Evolutionary conservation across 2,113 vertebrate species (phyloP), one percentile per base, ranked within the genome.

Genomic region (Phaetusa simplex): DNA sequence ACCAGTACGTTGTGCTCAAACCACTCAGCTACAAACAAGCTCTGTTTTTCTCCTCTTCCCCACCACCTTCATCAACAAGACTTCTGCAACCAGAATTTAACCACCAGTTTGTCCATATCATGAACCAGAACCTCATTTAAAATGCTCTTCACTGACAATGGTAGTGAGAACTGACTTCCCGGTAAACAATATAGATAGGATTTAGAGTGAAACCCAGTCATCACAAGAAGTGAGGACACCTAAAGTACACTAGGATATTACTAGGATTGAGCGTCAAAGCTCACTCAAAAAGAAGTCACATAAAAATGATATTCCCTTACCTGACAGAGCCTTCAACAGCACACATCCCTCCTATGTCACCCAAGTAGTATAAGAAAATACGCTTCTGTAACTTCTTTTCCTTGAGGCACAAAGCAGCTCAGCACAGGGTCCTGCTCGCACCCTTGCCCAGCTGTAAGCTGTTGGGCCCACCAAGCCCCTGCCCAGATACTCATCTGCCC

Each of bases 381-480:
- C 2, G 1, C 13, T 61, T 22, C 24, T 26, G 9, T 24, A 3
- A 3, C 13, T 62, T 13, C 29, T 69, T 69, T 50, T 49, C 30
- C 21, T 49, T 2, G 2, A 79, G 12, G 26, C 74, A 0, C 9
- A n/a, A 30, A 77, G 3, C 3, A 67, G 18, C 34, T 61, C n/a
- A 38, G 3, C 8, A 8, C 11, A 38, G 29, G 4, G 1, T 34
- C n/a, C 27, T 64, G 4, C 67, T 56, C 23, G 10, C 2, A 5
- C 14, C 19, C 10, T 29, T 5, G 0, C 49, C 36, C 56, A 76
- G 47, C 47, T 74, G n/a, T 36, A 27, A 93, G 6, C 9, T 88
- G 3, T 45, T 43, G 12, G 20, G 10, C 14, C 45, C 73, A 14
- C 12, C 38, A 23, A 7, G 21, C 8, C 61, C 18, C 24, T 29